These are phyloP conservation scores for Caradrina clavipalpis DNA, from an alignment of 2,888 invertebrate genomes.

Conservation along the genomic window DNA sequence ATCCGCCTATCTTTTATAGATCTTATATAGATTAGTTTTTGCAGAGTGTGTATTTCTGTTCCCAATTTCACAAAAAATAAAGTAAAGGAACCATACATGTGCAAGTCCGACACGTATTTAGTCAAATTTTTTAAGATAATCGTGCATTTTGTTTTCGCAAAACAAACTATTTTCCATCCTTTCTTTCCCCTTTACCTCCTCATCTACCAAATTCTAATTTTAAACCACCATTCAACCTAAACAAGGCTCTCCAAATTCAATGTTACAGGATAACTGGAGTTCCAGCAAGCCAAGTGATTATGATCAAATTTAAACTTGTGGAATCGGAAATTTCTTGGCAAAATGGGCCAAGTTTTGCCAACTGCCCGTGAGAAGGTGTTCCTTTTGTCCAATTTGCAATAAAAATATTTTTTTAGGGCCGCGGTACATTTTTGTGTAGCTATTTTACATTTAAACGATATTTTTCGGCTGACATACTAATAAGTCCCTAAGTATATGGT, in stretches of 20 bases:
- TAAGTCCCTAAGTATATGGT: too few relatives aligned
- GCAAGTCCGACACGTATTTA: too few relatives aligned
- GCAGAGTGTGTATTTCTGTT: too few relatives aligned
- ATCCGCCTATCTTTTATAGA: too few relatives aligned
- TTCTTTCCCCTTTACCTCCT: background rate
- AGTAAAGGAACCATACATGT: too few relatives aligned
- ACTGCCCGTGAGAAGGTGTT: slow-evolving; percentile 47
- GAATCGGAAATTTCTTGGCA: slow-evolving; percentile 49
- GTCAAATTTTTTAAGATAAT: too few relatives aligned
- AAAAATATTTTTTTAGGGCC: slow-evolving; percentile 46
- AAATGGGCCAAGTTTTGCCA: slow-evolving; percentile 61
- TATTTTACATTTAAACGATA: background rate
- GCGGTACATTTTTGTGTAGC: background rate
- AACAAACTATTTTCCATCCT: background rate
- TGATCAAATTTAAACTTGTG: slow-evolving; percentile 66
- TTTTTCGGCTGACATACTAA: background rate
- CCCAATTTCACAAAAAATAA: too few relatives aligned
- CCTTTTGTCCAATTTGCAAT: slow-evolving; percentile 62
- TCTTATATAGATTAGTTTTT: too few relatives aligned
- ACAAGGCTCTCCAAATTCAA: slow-evolving; percentile 55
- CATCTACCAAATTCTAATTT: slow-evolving; percentile 18
- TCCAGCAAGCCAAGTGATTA: slow-evolving; percentile 62
- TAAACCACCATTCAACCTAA: slow-evolving; percentile 42
- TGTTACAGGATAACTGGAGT: slow-evolving; percentile 48
- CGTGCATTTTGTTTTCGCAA: too few relatives aligned